Evolutionary conservation across 2,113 vertebrate genomes (phyloP).

Genomic region (Colistium nudipinnis): DNA sequence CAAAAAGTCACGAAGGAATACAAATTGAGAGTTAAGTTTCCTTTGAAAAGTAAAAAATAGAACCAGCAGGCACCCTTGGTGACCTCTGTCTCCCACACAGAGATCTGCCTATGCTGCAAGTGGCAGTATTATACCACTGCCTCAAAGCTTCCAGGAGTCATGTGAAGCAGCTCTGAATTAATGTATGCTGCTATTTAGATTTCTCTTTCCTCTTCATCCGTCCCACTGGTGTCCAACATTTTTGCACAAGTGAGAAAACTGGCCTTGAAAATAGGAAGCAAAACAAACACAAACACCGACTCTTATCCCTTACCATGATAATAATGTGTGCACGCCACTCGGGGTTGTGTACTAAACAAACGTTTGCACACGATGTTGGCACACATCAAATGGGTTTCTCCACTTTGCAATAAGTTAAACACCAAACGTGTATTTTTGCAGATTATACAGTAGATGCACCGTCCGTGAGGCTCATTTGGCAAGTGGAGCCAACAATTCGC

Average conservation of each 20-base stretch:
- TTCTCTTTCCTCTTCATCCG: constrained; percentile 9
- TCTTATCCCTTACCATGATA: constrained; percentile 22
- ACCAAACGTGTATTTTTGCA: constrained; percentile 62
- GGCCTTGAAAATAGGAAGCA: constrained; percentile 30
- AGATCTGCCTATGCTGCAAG: constrained; percentile 12
- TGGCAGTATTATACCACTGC: constrained; percentile 4
- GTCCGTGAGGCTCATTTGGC: constrained; percentile 31
- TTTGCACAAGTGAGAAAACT: constrained; percentile 27
- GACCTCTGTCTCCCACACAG: constrained; percentile 39
- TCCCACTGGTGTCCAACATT: constrained; percentile 35
- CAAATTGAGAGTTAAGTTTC: constrained; percentile 17
- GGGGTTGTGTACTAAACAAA: constrained; percentile 11
- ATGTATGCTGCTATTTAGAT: background rate
- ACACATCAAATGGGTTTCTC: constrained; percentile 16
- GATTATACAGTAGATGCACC: constrained; percentile 48
- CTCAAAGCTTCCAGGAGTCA: background rate
- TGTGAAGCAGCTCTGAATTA: background rate
- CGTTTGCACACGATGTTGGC: constrained; percentile 38
- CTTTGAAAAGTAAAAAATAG: constrained; percentile 39
- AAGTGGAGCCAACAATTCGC: constrained; percentile 38
- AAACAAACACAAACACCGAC: constrained; percentile 41
- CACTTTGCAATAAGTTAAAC: constrained; percentile 24
- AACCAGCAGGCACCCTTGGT: constrained; percentile 34
- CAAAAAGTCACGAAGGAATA: constrained; percentile 17
- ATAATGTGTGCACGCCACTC: constrained; percentile 23